Base-by-base conservation (phyloP, 2,113 vertebrate species). In the Orcinus orca region DNA sequence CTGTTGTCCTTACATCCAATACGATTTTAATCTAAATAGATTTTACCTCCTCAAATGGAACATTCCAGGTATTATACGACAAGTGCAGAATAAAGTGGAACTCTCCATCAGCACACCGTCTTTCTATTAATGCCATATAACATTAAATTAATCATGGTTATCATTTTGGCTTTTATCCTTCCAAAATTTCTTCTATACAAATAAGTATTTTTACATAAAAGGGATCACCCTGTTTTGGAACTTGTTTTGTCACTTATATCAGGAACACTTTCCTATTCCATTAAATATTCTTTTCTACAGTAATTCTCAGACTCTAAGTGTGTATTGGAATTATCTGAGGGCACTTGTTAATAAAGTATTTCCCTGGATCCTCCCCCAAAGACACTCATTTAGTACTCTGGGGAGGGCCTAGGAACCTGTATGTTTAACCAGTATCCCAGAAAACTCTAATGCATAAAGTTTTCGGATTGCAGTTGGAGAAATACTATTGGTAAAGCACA, bases 131-230 rank as follows among this genome's bases (percentile, higher is more conserved):
- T 38, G 15, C 44, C 63, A 83, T 4, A 33, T 20, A 82, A 31
- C 36, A 62, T 80, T 90, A 65, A 79, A 68, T 89, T 86, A 93
- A 79, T n/a, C 6, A 38, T 63, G 14, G n/a, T 33, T 94, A 50
- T 83, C 80, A 88, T 55, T 90, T 92, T 47, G 38, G 58, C 10
- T 65, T 92, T 82, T 87, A 60, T 58, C 38, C 23, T 95, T 76
- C 65, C 23, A 65, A 76, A 87, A 96, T 84, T 83, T 96, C 74
- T 95, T 70, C 58, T 94, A 85, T 26, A 71, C 13, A 79, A 65
- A 31, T 83, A 70, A 53, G 18, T 36, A 70, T 96, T 73, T 90
- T 94, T 95, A 47, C 15, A 53, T 41, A 88, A 81, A 76, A 84
- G 3, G 53, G n/a, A 82, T 53, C 36, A 93, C 77, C 12, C 18